Conservation (phyloP, 2,113 vertebrate genomes). For the Hoplias malabaricus region DNA sequence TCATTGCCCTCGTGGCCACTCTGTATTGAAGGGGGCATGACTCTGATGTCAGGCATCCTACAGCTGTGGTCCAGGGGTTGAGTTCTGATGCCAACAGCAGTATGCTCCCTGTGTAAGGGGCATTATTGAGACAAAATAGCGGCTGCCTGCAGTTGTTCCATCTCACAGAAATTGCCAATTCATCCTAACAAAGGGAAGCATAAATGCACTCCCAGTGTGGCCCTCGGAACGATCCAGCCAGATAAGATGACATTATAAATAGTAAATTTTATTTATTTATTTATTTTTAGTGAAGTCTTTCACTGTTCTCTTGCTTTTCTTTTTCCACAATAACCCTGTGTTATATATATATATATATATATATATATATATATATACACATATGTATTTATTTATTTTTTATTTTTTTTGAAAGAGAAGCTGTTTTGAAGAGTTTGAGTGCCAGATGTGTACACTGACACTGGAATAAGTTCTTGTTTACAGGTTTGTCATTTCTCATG, state of each 20-base stretch:
- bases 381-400: no score
- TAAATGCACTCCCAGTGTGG: slow-evolving; percentile 88
- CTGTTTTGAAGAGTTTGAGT: slow-evolving; percentile 17
- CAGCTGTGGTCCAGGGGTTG: slow-evolving; percentile 70
- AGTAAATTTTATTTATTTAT: no score
- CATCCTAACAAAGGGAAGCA: slow-evolving; percentile 98
- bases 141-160: slow-evolving; percentile 90
- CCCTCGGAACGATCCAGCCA: slow-evolving; percentile 84
- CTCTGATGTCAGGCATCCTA: slow-evolving; percentile 74
- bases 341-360: no score
- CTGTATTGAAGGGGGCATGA: slow-evolving; percentile 62
- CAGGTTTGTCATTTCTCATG: not conserved
- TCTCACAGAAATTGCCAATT: slow-evolving; percentile 97
- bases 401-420: not conserved
- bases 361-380: no score
- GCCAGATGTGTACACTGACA: slow-evolving; percentile 13
- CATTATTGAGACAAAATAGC: slow-evolving; percentile 87
- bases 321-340: not conserved
- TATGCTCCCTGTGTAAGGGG: slow-evolving; percentile 88
- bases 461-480: not conserved
- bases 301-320: not conserved
- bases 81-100: slow-evolving; percentile 86
- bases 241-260: slow-evolving; percentile 96
- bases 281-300: no score
- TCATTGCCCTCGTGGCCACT: slow-evolving; percentile 52